Conservation (phyloP, 2,113 vertebrate species). For the Terrapene triunguis region DNA sequence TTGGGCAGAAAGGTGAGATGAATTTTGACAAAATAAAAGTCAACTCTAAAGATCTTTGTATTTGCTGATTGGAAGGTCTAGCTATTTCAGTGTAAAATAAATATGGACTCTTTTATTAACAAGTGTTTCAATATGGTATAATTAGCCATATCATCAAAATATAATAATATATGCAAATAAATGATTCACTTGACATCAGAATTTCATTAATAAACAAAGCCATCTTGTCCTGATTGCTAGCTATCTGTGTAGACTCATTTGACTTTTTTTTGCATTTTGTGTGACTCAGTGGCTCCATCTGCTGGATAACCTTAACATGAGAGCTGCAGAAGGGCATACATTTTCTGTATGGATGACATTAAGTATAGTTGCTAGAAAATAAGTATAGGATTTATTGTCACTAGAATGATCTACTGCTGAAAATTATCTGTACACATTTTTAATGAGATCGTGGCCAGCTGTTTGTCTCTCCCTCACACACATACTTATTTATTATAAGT, state of each 20-base stretch:
- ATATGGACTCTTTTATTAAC: neutral
- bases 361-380: neutral
- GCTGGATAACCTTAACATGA: neutral
- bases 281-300: constrained; percentile 58
- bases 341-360: neutral
- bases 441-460: neutral
- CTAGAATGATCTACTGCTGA: neutral
- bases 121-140: constrained; percentile 8
- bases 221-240: neutral
- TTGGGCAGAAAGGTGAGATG: neutral
- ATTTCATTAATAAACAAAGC: constrained; percentile 23
- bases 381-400: neutral
- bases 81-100: constrained; percentile 37
- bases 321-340: neutral
- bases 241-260: neutral
- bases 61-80: constrained; percentile 13
- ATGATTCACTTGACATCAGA: constrained; percentile 17
- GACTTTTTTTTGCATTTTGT: neutral
- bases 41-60: neutral
- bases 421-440: neutral
- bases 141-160: neutral
- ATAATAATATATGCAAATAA: neutral
- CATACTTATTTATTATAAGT: neutral
- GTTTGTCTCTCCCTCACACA: neutral
- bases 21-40: constrained; percentile 6